Evolutionary conservation across 2,888 invertebrate genomes (phyloP), one percentile per base, ranked within the genome.

Genomic region (Matsumyia berberina): DNA sequence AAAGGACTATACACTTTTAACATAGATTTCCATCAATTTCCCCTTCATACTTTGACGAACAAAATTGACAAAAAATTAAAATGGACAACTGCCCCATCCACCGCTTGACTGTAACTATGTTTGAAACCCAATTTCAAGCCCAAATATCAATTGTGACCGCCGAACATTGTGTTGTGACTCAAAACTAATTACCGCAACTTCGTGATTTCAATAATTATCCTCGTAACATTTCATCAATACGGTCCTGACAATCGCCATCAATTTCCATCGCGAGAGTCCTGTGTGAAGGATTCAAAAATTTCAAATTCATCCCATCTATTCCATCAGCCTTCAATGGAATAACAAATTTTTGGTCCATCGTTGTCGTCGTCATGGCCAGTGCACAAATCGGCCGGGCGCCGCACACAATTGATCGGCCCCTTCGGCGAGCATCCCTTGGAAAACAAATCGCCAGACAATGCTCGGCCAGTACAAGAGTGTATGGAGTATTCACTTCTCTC

Each of bases 281-380:
- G 29, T 24, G 24, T 8, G 24, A 77, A 62, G 31, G 46, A 37
- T 78, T 57, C 9, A 19, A 72, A n/a, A 79, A 37, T 70, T 46
- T 24, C 78, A 66, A 76, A 69, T 53, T 3, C 31, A 3, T 7
- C 29, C 33, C 58, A 58, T 49, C 33, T 57, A 58, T 53, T 51
- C 57, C 55, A 51, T 46, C 66, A 12, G 19, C 37, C 19, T 60
- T 49, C 58, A 74, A 62, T 80, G 74, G 39, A 58, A 66, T 58
- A 67, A 29, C 66, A 66, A n/a, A 76, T 58, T 66, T 66, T 42
- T 15, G 17, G 58, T 15, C 60, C 62, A 66, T 24, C 24, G 24
- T 24, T 4, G 24, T n/a, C n/a, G n/a, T 73, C 72, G 58, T 72
- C 70, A 78, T 70, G 70, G 49, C 69, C 69, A 69, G 39, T 80